Evolutionary conservation across 2,797 vertebrate species (phyloP).

Genomic region (Danio choprae): DNA sequence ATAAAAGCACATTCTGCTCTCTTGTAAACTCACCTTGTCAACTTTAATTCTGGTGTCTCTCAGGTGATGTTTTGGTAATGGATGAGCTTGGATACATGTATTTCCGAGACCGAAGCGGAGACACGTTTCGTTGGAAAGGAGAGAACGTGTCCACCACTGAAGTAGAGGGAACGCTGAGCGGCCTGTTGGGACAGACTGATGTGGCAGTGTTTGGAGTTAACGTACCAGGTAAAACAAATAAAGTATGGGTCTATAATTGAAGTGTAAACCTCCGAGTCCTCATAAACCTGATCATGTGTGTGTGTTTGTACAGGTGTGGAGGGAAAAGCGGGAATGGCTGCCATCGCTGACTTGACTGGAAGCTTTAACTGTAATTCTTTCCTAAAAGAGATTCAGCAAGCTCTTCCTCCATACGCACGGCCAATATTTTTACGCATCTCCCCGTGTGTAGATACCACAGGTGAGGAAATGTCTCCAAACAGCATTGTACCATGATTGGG

Average conservation of each 20-base stretch:
- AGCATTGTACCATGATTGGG: no score
- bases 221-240: conserved; percentile 76
- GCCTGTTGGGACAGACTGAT: conserved; percentile 81
- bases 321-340: conserved; percentile 90
- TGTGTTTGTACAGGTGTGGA: conserved; percentile 81
- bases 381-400: conserved; percentile 78
- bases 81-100: conserved; percentile 91
- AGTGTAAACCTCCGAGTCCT: neutral
- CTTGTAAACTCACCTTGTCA: no score
- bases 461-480: conserved; percentile 63
- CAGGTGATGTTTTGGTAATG: conserved; percentile 90
- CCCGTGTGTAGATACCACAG: conserved; percentile 87
- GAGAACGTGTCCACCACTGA: conserved; percentile 90
- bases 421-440: conserved; percentile 88
- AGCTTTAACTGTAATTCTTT: conserved; percentile 79
- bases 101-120: conserved; percentile 86
- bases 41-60: conserved; percentile 7
- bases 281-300: neutral
- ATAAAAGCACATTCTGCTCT: no score
- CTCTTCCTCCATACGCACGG: conserved; percentile 84
- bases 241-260: neutral
- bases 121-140: conserved; percentile 90
- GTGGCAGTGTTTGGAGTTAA: conserved; percentile 87
- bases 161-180: conserved; percentile 85
- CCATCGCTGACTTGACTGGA: conserved; percentile 76